Percentiles rank a stretch among this genome's conserved stretches.
phyloP scores from a whole-genome alignment of 2,888 invertebrate genomes.

The Thecophora atra region DNA sequence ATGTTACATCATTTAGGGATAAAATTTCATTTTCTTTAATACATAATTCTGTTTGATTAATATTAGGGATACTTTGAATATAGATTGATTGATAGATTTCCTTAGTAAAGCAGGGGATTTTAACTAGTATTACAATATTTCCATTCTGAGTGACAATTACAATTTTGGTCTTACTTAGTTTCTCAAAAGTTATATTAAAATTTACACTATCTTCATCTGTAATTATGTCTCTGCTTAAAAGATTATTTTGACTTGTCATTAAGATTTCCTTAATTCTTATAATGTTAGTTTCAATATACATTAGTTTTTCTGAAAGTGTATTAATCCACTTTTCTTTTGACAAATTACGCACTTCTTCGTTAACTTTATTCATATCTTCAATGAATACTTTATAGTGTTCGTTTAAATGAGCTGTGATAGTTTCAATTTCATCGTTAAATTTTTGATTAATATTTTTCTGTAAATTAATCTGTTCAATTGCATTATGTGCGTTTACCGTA shows the following conservation, averaged over 20 bases:
- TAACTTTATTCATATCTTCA: constrained; percentile 22
- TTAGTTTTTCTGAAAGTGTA: constrained; percentile 21
- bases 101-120: constrained; percentile 6
- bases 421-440: constrained; percentile 13
- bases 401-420: constrained; percentile 7
- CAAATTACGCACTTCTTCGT: constrained; percentile 20
- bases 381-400: constrained; percentile 16
- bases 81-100: constrained; percentile 10
- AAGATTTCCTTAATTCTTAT: constrained; percentile 26
- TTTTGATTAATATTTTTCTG: constrained; percentile 20
- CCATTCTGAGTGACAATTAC: constrained; percentile 2
- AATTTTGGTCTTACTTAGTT: not conserved
- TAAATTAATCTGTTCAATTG: constrained; percentile 19
- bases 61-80: not conserved
- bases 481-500: constrained; percentile 22
- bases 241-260: constrained; percentile 30
- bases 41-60: not conserved
- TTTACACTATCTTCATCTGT: no score
- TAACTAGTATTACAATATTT: constrained; percentile 7
- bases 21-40: not conserved
- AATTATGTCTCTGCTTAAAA: constrained; percentile 20
- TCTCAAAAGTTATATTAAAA: no score
- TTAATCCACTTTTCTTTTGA: constrained; percentile 14
- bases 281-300: constrained; percentile 29
- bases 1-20: constrained; percentile 3